These are phyloP conservation scores for Drosophila hydei DNA, from an alignment of 1,140 invertebrate species.

Conservation along the genomic window DNA sequence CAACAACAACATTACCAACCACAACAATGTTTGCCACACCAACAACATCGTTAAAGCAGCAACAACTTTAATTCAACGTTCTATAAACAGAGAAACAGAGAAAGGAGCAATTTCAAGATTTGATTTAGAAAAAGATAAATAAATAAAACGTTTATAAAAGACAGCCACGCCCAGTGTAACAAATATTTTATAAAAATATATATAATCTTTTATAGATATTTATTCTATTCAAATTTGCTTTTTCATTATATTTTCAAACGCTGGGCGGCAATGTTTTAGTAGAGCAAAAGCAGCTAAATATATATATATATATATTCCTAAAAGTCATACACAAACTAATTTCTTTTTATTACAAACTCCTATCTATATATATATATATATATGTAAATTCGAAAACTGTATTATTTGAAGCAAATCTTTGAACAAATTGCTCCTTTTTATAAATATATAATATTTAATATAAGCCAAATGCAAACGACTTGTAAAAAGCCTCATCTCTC, in stretches of 20 bases:
- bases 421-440: constrained; percentile 78
- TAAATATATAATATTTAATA: constrained; percentile 44
- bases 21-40: constrained; percentile 38
- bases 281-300: not conserved
- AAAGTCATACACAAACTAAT: constrained; percentile 50
- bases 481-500: constrained; percentile 73
- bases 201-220: not conserved
- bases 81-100: constrained; percentile 27
- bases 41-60: constrained; percentile 42
- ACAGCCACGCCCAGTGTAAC: constrained; percentile 64
- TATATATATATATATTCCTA: not conserved
- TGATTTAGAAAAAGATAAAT: constrained; percentile 12
- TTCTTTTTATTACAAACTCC: constrained; percentile 37
- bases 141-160: too few relatives aligned
- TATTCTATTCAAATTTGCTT: not conserved
- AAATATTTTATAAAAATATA: constrained; percentile 25
- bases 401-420: constrained; percentile 72
- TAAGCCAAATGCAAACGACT: constrained; percentile 23
- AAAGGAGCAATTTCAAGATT: constrained; percentile 65
- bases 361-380: constrained; percentile 12
- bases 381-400: not conserved
- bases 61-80: constrained; percentile 35
- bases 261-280: constrained; percentile 72
- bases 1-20: constrained; percentile 48
- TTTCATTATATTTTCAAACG: constrained; percentile 38